These are phyloP conservation scores for Orthosia cruda DNA, from an alignment of 2,888 invertebrate species.

Conservation along the genomic window DNA sequence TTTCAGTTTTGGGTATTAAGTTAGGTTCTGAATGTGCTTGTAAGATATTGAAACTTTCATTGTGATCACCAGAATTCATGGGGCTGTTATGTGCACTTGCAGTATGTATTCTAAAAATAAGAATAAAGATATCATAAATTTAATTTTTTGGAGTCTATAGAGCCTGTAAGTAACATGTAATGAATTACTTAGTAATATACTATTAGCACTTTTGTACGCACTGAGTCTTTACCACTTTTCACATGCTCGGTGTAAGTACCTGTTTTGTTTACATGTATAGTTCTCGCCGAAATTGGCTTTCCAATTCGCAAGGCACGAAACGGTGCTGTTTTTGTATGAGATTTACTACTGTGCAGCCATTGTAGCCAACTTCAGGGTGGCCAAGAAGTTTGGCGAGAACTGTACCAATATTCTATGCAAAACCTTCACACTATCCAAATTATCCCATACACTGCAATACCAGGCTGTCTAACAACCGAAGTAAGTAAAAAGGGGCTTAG, in stretches of 20 bases:
- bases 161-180: too few relatives aligned
- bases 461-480: not conserved
- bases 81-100: constrained; percentile 60
- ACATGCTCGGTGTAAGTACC: not conserved
- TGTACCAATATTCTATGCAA: not conserved
- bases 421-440: not conserved
- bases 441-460: not conserved
- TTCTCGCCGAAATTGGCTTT: too few relatives aligned
- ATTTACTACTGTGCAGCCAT: too few relatives aligned
- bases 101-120: constrained; percentile 35
- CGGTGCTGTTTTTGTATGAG: too few relatives aligned
- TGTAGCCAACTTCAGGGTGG: too few relatives aligned
- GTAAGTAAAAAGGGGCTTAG: not conserved
- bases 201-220: not conserved
- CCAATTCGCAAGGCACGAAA: too few relatives aligned
- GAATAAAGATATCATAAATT: not conserved
- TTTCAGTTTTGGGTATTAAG: constrained; percentile 61
- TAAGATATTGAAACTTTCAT: constrained; percentile 79
- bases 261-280: not conserved
- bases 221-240: not conserved
- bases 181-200: too few relatives aligned
- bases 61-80: constrained; percentile 58
- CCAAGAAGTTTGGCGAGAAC: too few relatives aligned
- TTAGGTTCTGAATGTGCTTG: constrained; percentile 84
- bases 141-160: not conserved